Conservation (phyloP, 2,113 vertebrate genomes). For the Calyptomena viridis region DNA sequence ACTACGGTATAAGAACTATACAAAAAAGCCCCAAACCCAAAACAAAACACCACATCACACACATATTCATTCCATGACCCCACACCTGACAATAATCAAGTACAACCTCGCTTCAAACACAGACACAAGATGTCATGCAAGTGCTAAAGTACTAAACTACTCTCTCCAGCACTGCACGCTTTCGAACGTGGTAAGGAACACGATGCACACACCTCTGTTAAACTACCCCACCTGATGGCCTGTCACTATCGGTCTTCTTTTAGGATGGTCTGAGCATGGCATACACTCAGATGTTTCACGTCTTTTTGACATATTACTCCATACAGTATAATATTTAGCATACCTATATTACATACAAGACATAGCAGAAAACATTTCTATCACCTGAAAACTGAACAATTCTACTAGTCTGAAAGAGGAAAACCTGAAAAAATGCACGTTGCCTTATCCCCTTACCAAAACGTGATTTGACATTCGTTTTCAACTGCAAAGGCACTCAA, state of each 20-base stretch:
- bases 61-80: not conserved
- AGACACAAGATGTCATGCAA: not conserved
- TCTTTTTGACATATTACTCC: not conserved
- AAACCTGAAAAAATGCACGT: not conserved
- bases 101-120: not conserved
- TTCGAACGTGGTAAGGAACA: not conserved
- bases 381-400: not conserved
- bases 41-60: not conserved
- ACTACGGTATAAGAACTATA: not conserved
- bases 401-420: not conserved
- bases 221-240: not conserved
- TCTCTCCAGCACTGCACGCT: not conserved
- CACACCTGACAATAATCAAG: not conserved
- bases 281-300: not conserved
- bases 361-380: not conserved
- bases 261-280: not conserved
- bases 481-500: not conserved
- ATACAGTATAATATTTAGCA: not conserved
- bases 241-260: not conserved
- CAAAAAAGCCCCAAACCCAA: not conserved
- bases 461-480: not conserved
- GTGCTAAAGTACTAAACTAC: not conserved
- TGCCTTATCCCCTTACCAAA: not conserved
- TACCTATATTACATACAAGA: not conserved
- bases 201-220: not conserved